These are phyloP conservation scores for Leptinotarsa undecemlineata DNA, from an alignment of 1,140 invertebrate species.

Conservation along the genomic window DNA sequence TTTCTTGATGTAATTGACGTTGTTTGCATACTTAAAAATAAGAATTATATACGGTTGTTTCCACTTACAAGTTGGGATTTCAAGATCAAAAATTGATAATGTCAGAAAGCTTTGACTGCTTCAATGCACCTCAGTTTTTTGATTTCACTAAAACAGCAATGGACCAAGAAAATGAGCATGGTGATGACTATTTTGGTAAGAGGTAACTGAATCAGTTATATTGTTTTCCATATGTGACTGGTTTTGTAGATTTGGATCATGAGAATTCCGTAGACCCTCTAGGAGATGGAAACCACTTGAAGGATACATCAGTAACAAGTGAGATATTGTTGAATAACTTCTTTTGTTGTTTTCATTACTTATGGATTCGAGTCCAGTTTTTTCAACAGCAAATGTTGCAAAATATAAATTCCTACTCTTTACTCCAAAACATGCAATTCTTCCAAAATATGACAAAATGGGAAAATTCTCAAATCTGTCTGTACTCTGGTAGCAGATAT, in stretches of 20 bases:
- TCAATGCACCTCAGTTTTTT: constrained; percentile 19
- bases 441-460: too few species aligned
- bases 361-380: too few species aligned
- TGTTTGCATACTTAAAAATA: background rate
- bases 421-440: too few species aligned
- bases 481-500: too few species aligned
- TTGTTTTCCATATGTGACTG: background rate
- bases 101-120: constrained; percentile 12
- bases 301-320: background rate
- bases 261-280: background rate
- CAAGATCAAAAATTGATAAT: background rate
- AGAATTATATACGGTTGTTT: background rate
- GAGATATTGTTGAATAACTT: too few species aligned
- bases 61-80: background rate
- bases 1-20: background rate
- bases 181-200: constrained; percentile 15
- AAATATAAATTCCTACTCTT: too few species aligned
- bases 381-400: too few species aligned
- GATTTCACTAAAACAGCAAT: constrained; percentile 5
- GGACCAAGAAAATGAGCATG: background rate
- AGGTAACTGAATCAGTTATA: background rate
- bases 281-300: background rate
- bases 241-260: constrained; percentile 5
- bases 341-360: too few species aligned
- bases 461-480: too few species aligned